Conservation (phyloP, 64 coral and sea anemone species). For the Montipora cactus region DNA sequence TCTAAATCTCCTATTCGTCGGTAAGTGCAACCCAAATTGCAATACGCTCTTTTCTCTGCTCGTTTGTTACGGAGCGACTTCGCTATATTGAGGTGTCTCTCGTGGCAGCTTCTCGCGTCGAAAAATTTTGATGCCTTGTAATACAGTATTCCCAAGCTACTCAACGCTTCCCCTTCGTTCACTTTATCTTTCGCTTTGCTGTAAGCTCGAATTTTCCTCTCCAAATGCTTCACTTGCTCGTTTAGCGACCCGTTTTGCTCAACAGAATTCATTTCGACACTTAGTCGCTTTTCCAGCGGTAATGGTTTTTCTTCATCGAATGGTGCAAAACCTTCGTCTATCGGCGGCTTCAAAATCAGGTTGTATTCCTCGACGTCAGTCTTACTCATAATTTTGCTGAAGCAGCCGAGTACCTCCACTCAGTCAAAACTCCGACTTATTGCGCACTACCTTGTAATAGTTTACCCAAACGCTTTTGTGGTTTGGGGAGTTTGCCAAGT, state of each 20-base stretch:
- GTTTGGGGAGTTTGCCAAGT: slow-evolving; percentile 42
- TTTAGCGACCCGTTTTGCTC: slow-evolving; percentile 69
- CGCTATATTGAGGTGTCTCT: slow-evolving; percentile 77
- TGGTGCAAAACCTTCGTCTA: neutral
- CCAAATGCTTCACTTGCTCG: slow-evolving; percentile 92
- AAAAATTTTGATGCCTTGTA: slow-evolving; percentile 82
- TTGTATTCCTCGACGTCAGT: neutral
- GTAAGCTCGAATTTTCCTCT: slow-evolving; percentile 83
- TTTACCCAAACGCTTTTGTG: neutral
- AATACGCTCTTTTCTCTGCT: slow-evolving; percentile 77
- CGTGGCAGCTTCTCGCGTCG: slow-evolving; percentile 84
- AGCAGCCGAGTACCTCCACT: neutral
- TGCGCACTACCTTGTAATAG: neutral
- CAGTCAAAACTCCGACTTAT: neutral
- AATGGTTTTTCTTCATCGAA: slow-evolving; percentile 7
- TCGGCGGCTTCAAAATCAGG: slow-evolving; percentile 3
- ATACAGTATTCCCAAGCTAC: slow-evolving; percentile 91
- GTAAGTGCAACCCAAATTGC: slow-evolving; percentile 91
- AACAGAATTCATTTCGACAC: neutral
- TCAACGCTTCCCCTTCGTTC: slow-evolving; percentile 83
- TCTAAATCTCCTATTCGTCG: slow-evolving; percentile 77
- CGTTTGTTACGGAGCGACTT: slow-evolving; percentile 65
- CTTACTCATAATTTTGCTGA: neutral
- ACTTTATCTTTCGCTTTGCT: slow-evolving; percentile 77
- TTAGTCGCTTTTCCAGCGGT: neutral